Percentiles rank a stretch among this genome's conserved stretches.
These are phyloP conservation scores for Phoenicopterus ruber DNA, from an alignment of 2,113 vertebrate species.

Conservation along the genomic window DNA sequence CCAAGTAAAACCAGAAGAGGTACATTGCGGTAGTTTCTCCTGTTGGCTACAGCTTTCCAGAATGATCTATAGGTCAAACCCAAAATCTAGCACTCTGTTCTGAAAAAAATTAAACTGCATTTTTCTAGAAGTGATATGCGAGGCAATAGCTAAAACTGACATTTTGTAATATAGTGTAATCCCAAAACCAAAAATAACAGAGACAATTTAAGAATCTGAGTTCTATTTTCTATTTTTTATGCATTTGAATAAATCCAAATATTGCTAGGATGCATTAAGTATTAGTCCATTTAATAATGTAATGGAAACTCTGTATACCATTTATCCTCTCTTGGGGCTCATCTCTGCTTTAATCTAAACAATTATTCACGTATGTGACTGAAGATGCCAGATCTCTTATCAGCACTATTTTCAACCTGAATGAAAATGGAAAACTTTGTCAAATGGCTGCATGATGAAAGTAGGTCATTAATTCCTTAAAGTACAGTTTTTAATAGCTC, in stretches of 20 bases:
- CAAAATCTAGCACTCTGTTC: neutral
- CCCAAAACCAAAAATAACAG: neutral
- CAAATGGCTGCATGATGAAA: neutral
- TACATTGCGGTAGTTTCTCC: neutral
- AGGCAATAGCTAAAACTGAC: neutral
- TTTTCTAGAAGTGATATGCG: neutral
- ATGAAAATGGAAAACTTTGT: neutral
- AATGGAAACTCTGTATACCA: neutral
- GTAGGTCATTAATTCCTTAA: neutral
- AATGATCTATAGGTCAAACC: neutral
- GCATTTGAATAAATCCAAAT: neutral
- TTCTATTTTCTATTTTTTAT: neutral
- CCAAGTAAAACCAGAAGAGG: neutral
- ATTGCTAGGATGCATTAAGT: neutral
- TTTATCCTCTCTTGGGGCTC: neutral
- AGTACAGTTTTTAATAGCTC: neutral
- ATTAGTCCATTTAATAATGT: neutral
- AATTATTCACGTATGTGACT: neutral
- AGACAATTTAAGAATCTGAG: accelerated
- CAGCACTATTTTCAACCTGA: neutral
- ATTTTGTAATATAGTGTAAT: neutral
- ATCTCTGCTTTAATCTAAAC: neutral
- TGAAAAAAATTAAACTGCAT: neutral
- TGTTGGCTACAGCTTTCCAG: neutral
- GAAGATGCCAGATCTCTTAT: neutral